Evolutionary conservation across 1,140 invertebrate species (phyloP), one percentile per base, ranked within the genome.

Genomic region (Aphis craccivora): DNA sequence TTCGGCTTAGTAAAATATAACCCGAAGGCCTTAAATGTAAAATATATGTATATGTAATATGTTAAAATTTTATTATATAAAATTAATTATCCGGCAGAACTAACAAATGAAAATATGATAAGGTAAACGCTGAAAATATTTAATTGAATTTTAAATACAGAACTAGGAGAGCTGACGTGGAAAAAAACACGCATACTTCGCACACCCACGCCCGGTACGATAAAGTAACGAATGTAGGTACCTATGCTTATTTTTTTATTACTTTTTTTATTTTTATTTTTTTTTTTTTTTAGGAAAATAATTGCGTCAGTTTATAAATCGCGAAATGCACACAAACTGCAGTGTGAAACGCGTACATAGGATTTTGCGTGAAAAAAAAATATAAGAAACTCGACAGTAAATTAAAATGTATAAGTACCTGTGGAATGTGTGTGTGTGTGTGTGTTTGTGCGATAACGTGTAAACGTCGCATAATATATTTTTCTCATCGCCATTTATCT

Each of bases 391-490:
- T 67, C 22, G 53, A 37, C 25, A 55, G 35, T 60, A 60, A 60
- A 90, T 55, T 90, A 53, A 55, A 53, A 55, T 37, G 48, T 89
- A 89, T 89, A 51, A 20, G 23, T 11, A 35, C 48, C 14, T 89
- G 51, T 35, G 88, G 23, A 30, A n/a, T 14, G 25, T 18, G 84
- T 14, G 45, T 45, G 43, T 45, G 67, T 25, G 23, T 18, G 84
- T 18, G 45, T 53, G 83, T 43, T 37, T 30, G 18, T 53, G n/a
- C 87, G 87, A 89, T 53, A 89, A 53, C 87, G 87, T 89, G 87
- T 89, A 87, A 87, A 87, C 48, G 87, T 89, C 48, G 87, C 22
- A 76, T 76, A 89, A 89, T 89, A 35, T 89, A 35, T 89, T 89
- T 89, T 89, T 51, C 30, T 35, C 48, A 2, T 53, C 87, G 48